A percentile compares a stretch with the other conserved stretches of the same genome.
Evolutionary conservation across 2,888 invertebrate species (phyloP).

Genomic region (Rhamphomyia laevipes): DNA sequence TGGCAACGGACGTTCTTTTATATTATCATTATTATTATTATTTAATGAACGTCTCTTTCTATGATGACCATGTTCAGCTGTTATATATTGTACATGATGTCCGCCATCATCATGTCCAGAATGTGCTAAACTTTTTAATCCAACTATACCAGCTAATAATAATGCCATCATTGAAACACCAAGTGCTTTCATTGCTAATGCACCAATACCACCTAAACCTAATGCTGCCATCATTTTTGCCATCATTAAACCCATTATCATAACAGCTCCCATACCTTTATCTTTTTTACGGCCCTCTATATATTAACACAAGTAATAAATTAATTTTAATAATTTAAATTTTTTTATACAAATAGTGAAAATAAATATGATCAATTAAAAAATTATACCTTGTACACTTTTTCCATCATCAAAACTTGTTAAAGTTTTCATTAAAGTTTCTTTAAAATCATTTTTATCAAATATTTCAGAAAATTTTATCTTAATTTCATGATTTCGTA

Average conservation of each 20-base stretch:
- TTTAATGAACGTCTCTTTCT: conserved; percentile 19
- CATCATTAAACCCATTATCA: conserved; percentile 58
- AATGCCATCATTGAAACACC: conserved; percentile 60
- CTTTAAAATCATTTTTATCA: conserved; percentile 51
- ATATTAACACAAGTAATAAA: conserved; percentile 16
- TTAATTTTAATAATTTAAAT: background rate
- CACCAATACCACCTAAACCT: conserved; percentile 61
- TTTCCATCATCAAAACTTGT: conserved; percentile 12
- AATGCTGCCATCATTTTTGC: conserved; percentile 65
- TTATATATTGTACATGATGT: conserved; percentile 45
- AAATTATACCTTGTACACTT: conserved; percentile 8
- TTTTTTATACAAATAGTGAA: too few species aligned
- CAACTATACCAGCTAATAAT: conserved; percentile 62
- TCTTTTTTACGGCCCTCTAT: conserved; percentile 50
- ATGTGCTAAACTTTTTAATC: conserved; percentile 57
- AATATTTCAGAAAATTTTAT: conserved; percentile 58
- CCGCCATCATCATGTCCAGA: conserved; percentile 39
- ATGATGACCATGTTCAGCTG: conserved; percentile 28
- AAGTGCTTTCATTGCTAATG: conserved; percentile 66
- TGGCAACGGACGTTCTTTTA: conserved; percentile 35
- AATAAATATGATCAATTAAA: too few species aligned
- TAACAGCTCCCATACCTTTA: conserved; percentile 46
- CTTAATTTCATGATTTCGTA: conserved; percentile 59
- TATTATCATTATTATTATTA: background rate
- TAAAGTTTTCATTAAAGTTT: conserved; percentile 39